Evolutionary conservation across 2,113 vertebrate genomes (phyloP).

Genomic region (Arothron firmamentum): DNA sequence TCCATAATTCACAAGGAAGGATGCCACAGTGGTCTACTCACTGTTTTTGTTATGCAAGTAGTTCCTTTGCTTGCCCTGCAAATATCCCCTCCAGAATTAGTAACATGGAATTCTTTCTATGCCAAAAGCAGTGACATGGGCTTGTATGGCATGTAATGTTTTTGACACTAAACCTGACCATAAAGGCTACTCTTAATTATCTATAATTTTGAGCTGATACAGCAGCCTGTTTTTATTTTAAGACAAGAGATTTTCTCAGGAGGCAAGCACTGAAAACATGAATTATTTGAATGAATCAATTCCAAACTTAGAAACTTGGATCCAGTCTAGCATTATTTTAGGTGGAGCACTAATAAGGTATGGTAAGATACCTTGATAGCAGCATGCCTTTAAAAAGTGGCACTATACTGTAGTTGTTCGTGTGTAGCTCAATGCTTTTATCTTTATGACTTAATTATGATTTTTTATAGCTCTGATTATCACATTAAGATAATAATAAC

Average conservation of each 20-base stretch:
- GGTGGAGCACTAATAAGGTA: conserved; percentile 34
- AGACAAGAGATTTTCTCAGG: not conserved
- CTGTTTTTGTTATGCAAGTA: not conserved
- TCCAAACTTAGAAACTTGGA: conserved; percentile 19
- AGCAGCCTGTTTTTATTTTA: not conserved
- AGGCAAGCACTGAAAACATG: not conserved
- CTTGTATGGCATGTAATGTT: not conserved
- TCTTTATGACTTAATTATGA: conserved; percentile 9
- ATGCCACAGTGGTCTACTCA: not conserved
- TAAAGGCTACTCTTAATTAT: not conserved
- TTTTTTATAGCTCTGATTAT: conserved; percentile 6
- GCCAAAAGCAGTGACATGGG: not conserved
- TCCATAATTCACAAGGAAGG: not conserved
- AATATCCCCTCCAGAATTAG: conserved; percentile 13
- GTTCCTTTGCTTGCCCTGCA: conserved; percentile 4
- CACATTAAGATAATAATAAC: not conserved
- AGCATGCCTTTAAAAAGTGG: conserved; percentile 19
- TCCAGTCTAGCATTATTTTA: conserved; percentile 20
- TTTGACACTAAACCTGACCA: not conserved
- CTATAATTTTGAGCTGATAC: too few species aligned
- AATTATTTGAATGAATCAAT: conserved; percentile 12
- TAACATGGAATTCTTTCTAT: not conserved
- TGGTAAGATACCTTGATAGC: conserved; percentile 51
- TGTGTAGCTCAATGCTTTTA: conserved; percentile 24
- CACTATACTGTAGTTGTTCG: conserved; percentile 13